These are phyloP conservation scores for Chrosomus eos DNA, from an alignment of 2,797 vertebrate species.

Conservation along the genomic window DNA sequence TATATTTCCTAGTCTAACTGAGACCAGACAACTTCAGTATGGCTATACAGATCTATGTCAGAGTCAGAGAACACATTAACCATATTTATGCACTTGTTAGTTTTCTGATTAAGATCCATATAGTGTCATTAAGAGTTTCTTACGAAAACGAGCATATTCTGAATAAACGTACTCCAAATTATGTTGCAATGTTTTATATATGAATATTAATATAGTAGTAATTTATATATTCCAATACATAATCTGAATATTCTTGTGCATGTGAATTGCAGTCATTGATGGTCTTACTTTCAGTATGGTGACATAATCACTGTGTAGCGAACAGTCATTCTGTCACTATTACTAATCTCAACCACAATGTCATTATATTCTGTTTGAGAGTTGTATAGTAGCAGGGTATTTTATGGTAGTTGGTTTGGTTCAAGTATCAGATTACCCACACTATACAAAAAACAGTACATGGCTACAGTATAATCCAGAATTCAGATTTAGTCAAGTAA, in stretches of 20 bases:
- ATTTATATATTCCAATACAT: not conserved
- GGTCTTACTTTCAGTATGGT: not conserved
- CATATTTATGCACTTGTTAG: not conserved
- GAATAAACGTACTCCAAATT: not conserved
- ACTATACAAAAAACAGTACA: not conserved
- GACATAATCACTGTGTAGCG: not conserved
- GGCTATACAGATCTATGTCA: not conserved
- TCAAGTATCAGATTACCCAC: not conserved
- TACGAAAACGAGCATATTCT: not conserved
- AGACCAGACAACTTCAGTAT: not conserved
- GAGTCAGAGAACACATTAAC: not conserved
- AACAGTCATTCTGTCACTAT: not conserved
- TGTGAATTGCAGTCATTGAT: not conserved
- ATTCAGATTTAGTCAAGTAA: not conserved
- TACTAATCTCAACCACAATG: not conserved
- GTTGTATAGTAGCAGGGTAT: not conserved
- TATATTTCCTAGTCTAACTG: constrained; percentile 40
- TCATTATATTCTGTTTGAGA: not conserved
- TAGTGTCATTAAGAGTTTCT: too few relatives aligned
- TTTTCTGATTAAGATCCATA: not conserved
- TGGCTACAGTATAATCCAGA: constrained; percentile 7
- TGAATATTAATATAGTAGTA: not conserved
- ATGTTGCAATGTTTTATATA: not conserved
- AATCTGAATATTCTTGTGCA: not conserved
- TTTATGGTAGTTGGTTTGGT: not conserved